phyloP scores from a whole-genome alignment of 35 echinoderm and acorn worm genomes.

The Strongylocentrotus purpuratus region DNA sequence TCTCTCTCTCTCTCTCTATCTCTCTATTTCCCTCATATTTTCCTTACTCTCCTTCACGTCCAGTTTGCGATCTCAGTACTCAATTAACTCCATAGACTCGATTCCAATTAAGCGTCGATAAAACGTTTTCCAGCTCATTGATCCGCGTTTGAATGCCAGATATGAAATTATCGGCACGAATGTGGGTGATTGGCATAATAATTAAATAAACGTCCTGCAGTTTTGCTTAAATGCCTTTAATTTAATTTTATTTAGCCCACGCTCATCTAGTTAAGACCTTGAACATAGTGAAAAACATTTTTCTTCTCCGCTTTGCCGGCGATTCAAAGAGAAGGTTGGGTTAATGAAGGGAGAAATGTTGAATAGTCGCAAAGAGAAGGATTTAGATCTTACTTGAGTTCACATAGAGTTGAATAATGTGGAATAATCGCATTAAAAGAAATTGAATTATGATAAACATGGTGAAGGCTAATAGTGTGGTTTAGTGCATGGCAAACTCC shows the following conservation, averaged over 20 bases:
- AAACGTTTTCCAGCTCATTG: not conserved
- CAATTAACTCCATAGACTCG: not conserved
- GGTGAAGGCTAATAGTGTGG: too few relatives aligned
- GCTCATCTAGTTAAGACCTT: not conserved
- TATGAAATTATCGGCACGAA: not conserved
- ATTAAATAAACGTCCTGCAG: not conserved
- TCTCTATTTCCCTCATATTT: not conserved
- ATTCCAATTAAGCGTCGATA: not conserved
- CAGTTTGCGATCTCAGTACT: not conserved
- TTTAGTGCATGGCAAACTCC: too few relatives aligned
- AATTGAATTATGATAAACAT: too few relatives aligned
- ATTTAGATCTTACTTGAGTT: too few relatives aligned
- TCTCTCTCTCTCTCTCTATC: not conserved
- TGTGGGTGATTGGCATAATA: not conserved
- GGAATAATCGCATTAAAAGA: too few relatives aligned
- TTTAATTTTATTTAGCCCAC: not conserved
- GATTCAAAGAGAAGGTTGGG: not conserved
- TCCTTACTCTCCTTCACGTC: not conserved
- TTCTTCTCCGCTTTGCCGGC: not conserved
- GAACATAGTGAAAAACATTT: not conserved
- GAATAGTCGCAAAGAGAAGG: too few relatives aligned
- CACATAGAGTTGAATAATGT: too few relatives aligned
- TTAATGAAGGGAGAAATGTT: too few relatives aligned
- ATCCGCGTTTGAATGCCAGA: not conserved
- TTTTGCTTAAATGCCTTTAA: not conserved